Base-by-base conservation (phyloP, 1,140 invertebrate genomes). In the Venturia canescens region DNA sequence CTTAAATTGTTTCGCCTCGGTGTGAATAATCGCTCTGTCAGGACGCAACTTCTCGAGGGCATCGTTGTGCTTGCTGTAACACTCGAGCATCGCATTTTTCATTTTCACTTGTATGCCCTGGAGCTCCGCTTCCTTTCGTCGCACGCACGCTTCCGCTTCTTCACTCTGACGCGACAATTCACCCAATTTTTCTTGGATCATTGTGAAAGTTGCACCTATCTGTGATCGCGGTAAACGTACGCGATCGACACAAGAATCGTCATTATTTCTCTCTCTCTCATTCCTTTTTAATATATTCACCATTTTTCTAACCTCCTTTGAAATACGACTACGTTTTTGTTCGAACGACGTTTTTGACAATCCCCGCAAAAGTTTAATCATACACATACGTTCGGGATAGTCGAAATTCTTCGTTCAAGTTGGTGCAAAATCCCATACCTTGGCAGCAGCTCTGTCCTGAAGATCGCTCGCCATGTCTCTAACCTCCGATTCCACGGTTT, bases 21-120 rank as follows among this genome's bases (percentile, higher is more conserved):
- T 74, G 82, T 86, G 84, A 48, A 86, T 83, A 53, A 82, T 83
- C 74, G 83, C 60, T 38, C 84, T 81, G 15, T 86, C 82, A 6
- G 74, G 78, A 70, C 78, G 78, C 67, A 86, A 69, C 77, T 84
- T 80, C 70, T 87, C 84, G 57, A 85, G 74, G 53, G 82, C 67
- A 26, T 18, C 31, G 67, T 84, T 84, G 81, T 88, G 82, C 75
- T 84, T 87, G 71, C 84, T 83, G 82, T 88, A 88, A 83, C 85
- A 87, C 76, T 84, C 81, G 26, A 84, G 78, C 76, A 87, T 82
- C 60, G 76, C 81, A 66, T 82, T 82, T 71, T 82, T 87, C 85
- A 86, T 81, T 72, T 71, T 82, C 38, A 69, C 57, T 60, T 82
- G 81, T 16, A 84, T 77, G 9, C 72, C 63, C 29, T 53, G 31